Conservation (phyloP, 2,888 invertebrate genomes). For the Merodon equestris region DNA sequence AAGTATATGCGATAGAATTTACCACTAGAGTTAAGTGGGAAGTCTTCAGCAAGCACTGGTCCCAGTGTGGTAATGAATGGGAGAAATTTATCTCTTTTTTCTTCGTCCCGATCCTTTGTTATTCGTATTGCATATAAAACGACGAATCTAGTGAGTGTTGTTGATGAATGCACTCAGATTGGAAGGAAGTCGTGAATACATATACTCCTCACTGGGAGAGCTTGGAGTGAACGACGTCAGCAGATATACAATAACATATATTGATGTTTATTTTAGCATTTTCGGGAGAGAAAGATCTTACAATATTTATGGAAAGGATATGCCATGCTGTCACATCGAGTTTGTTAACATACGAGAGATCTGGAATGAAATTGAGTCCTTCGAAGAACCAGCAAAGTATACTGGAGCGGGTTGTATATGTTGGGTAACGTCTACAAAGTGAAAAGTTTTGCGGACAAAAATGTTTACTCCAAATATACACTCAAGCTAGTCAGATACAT, state of each 20-base stretch:
- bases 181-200: neutral
- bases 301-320: slow-evolving; percentile 20
- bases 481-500: too few species aligned
- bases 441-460: too few species aligned
- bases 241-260: slow-evolving; percentile 28
- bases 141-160: slow-evolving; percentile 33
- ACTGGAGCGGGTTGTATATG: too few species aligned
- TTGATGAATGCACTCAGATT: slow-evolving; percentile 63
- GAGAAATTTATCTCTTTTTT: slow-evolving; percentile 13
- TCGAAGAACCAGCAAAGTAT: slow-evolving; percentile 20
- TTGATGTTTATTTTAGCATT: slow-evolving; percentile 33
- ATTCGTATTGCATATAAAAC: slow-evolving; percentile 20
- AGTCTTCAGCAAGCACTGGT: slow-evolving; percentile 10
- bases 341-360: slow-evolving; percentile 28
- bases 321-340: slow-evolving; percentile 31
- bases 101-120: too few species aligned
- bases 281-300: slow-evolving; percentile 6
- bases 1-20: slow-evolving; percentile 59
- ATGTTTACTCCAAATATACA: too few species aligned
- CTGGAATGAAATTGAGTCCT: slow-evolving; percentile 33
- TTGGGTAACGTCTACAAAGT: too few species aligned
- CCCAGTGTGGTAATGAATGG: slow-evolving; percentile 47
- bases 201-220: slow-evolving; percentile 8
- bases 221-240: slow-evolving; percentile 35
- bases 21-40: slow-evolving; percentile 47